Base-by-base conservation (phyloP, 2,888 invertebrate species). In the Artemia sp. region DNA sequence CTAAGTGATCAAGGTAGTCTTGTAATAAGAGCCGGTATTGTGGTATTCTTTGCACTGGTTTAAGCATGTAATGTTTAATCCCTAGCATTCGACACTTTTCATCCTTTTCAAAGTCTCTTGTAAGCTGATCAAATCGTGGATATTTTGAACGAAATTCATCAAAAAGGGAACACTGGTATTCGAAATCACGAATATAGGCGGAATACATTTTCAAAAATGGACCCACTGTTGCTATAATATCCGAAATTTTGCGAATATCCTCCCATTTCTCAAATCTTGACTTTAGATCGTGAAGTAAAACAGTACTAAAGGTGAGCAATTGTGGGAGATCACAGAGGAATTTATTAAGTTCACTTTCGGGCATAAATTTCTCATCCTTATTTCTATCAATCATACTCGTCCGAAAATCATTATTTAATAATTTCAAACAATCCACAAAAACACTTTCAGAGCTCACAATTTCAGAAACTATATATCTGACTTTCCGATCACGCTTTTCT, bases 1-100 rank as follows among this genome's bases (percentile, higher is more conserved):
- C 74, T 68, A 85, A 79, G 73, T 82, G 80, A 73, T 81, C 81
- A 69, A 83, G 76, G 76, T 85, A 86, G 76, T 84, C 83, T 76
- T 83, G 82, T 19, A 85, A 77, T 10, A 85, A 77, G 5, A 85
- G 77, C 73, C 82, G 80, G 76, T 85, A 85, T 75, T 85, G 84
- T n/a, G 85, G 85, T 72, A 86, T 82, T 75, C 85, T 78, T 76
- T 86, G 85, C 70, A 86, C 83, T 0, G 85, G 85, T 76, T 85
- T 85, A 71, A 85, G 77, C 84, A 86, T 84, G 74, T 83, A 85
- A 78, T 85, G 85, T 68, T 82, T 81, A 68, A 86, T 73, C 1
- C 82, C 80, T 67, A 86, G 77, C 74, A 82, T 82, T 70, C 78
- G 77, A 75, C 82, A 82, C 38, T 77, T 73, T 5, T 76, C 76